Evolutionary conservation across 2,113 vertebrate species (phyloP), one percentile per base, ranked within the genome.

Genomic region (Zosterops japonicus): DNA sequence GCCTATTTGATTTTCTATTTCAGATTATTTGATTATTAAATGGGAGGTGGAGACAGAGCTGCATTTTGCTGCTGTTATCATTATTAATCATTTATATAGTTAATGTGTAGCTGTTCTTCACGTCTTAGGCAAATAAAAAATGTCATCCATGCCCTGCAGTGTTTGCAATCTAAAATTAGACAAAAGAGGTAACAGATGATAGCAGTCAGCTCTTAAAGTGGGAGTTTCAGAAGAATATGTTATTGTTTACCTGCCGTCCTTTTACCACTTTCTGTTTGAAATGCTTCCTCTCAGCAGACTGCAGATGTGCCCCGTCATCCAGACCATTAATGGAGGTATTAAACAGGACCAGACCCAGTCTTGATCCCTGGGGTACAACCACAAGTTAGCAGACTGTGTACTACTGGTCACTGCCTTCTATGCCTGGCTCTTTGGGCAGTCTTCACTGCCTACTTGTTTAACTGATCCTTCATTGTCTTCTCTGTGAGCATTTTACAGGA

Each of bases 81-180:
- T 89, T 90, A 70, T 91, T 88, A 94, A 96, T 91, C 28, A 90
- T 94, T 93, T 86, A 87, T 81, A 17, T 47, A 39, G 63, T 77
- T 83, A 59, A 52, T 69, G 39, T 87, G 63, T 85, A 94, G 75
- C 57, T 69, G 23, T 83, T 90, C 29, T 80, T 89, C 75, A 63
- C 11, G 12, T 88, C 75, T 67, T 61, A 80, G 68, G 59, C 46
- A 74, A 61, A 83, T 79, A 89, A 84, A 91, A 93, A 78, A 94
- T 81, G 46, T 89, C 77, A 69, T 70, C 47, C 55, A n/a, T 85
- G 78, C 87, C 90, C 87, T 91, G 78, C 91, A 90, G 84, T 77
- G 44, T 93, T 88, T 85, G 44, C 56, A 67, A 41, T 91, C 75
- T 95, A 95, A 95, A 95, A 87, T 90, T 85, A 59, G 35, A 81